phyloP scores from a whole-genome alignment of 2,113 vertebrate species.

The Atherinomorus stipes region DNA sequence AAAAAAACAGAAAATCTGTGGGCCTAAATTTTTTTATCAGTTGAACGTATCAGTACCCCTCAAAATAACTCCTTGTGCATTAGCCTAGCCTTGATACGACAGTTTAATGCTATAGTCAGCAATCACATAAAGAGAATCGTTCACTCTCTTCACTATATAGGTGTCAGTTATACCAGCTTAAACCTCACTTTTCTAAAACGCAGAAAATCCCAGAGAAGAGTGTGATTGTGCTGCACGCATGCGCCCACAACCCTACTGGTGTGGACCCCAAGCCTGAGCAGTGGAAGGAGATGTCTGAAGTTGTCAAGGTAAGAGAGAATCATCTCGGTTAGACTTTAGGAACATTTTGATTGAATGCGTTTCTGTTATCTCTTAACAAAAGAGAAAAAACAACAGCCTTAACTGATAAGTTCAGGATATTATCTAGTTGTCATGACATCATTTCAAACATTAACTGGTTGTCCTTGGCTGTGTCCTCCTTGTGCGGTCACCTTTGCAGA shows the following conservation, averaged over 20 bases:
- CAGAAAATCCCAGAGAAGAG: constrained; percentile 97
- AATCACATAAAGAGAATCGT: no score
- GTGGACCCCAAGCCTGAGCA: constrained; percentile 95
- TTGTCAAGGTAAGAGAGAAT: constrained; percentile 87
- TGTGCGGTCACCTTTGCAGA: constrained; percentile 76
- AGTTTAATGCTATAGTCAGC: no score
- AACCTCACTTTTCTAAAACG: constrained; percentile 3
- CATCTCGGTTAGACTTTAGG: not conserved
- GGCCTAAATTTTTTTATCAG: no score
- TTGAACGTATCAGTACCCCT: no score
- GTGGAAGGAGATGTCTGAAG: constrained; percentile 92
- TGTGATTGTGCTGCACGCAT: constrained; percentile 93
- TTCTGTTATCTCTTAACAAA: constrained; percentile 3
- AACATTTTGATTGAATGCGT: not conserved
- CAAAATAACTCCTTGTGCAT: no score
- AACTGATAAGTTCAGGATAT: not conserved
- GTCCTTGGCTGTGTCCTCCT: not conserved
- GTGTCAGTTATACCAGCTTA: not conserved
- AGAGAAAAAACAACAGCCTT: constrained; percentile 14
- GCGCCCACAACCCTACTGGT: constrained; percentile 97
- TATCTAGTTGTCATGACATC: constrained; percentile 5
- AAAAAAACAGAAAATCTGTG: no score
- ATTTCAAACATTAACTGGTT: not conserved
- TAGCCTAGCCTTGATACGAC: no score
- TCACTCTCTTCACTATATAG: not conserved